Conservation (phyloP, 2,797 vertebrate species). For the Phataginus tricuspis region DNA sequence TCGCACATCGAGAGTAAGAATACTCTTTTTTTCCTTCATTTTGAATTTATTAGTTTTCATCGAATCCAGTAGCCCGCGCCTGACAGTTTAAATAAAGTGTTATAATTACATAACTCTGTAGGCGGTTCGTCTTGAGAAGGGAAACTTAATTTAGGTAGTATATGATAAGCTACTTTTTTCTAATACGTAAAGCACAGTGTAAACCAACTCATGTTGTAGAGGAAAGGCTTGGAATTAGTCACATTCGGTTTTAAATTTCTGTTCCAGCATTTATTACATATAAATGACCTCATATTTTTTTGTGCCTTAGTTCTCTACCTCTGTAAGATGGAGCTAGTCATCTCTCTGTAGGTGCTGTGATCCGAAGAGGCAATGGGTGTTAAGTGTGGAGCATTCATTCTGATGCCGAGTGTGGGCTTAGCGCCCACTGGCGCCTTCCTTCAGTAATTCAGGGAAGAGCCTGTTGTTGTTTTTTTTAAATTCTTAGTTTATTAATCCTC, state of each 20-base stretch:
- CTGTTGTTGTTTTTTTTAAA: neutral
- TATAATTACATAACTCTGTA: neutral
- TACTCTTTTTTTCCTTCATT: neutral
- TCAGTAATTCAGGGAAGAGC: neutral
- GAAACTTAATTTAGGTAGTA: neutral
- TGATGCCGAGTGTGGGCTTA: neutral
- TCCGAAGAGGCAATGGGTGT: neutral
- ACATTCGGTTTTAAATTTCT: constrained; percentile 23
- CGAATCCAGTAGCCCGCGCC: neutral
- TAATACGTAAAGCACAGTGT: neutral
- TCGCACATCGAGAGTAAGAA: neutral
- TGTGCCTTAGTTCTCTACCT: neutral
- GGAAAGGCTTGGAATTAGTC: neutral
- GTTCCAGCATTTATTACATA: neutral
- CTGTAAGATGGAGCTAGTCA: neutral
- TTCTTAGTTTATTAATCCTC: no score
- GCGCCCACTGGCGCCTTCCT: accelerated
- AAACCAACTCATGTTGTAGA: neutral
- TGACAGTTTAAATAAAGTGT: neutral
- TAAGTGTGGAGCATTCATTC: neutral
- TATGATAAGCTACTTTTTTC: neutral
- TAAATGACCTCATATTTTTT: neutral
- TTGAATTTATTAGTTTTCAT: neutral
- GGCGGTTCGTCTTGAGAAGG: neutral
- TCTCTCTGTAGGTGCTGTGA: neutral